Evolutionary conservation across 1,140 invertebrate species (phyloP), one percentile per base, ranked within the genome.

Genomic region (Calosoma granatense): DNA sequence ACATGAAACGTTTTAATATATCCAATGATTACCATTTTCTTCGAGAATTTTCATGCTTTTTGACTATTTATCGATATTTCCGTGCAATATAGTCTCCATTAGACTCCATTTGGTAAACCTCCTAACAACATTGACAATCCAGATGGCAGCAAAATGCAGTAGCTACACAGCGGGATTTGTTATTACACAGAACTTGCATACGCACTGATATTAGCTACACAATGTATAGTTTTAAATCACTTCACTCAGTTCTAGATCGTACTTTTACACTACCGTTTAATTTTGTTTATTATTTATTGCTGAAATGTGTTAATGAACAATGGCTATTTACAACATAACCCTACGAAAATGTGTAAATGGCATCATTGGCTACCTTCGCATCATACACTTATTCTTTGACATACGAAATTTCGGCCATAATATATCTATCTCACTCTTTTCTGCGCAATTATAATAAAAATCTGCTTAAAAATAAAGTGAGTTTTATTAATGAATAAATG

Each of bases 71-170:
- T 63, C 57, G 60, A 61, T 63, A 61, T 63, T 63, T 72, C 71
- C 66, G 67, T 63, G 66, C 62, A 67, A 68, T 70, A 69, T 70
- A 69, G 68, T 66, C 67, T 72, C 69, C 69, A 71, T 70, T 70
- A 72, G 69, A 72, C 72, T 73, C 72, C 72, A 73, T 73, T 73
- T 72, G 70, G 70, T 71, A 73, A 72, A 69, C 70, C 57, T 53
- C 70, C 70, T 69, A 80, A 81, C 80, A 81, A 81, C 78, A 82
- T 81, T 82, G 80, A 82, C 80, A 82, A 78, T 78, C 75, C 74
- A 82, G 81, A 75, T 79, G 79, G 80, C 80, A 74, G 70, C 74
- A 77, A 71, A 56, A 56, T 62, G 59, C 43, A 26, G 39, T 12
- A 57, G 19, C 11, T 53, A 30, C 30, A 54, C 51, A 20, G n/a